Evolutionary conservation across 1,140 invertebrate genomes (phyloP), one percentile per base, ranked within the genome.

Genomic region (Phortica variegata): DNA sequence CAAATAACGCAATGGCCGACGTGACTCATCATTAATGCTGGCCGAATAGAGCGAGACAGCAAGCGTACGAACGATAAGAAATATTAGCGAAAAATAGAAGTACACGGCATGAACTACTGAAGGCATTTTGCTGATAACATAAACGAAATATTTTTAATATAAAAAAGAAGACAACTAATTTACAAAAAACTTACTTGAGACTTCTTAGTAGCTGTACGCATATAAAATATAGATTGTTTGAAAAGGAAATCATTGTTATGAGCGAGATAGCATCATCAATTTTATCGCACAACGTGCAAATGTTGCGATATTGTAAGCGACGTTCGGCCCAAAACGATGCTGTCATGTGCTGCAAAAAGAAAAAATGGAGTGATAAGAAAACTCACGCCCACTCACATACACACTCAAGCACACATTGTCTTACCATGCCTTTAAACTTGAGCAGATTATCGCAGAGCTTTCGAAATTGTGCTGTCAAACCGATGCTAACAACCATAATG

Each of bases 11-110:
- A 84, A 56, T 0, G 80, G 78, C n/a, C 80, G 54, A 61, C 78
- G 80, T 21, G 84, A 84, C 53, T 84, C 80, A 60, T 85, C 84
- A 54, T 86, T 75, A 3, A 87, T 80, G 20, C 79, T 78, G 21
- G 85, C 82, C 5, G 83, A 77, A 33, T 80, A 79, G 21, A 87
- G 60, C 1, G 84, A 84, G 2, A 87, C 84, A 2, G 79, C 74
- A 15, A 81, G 54, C 0, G 83, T 83, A 56, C 84, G 76, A 16
- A 79, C 75, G 20, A 87, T 77, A 2, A 87, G 72, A 55, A 84
- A 86, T 0, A 78, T 74, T 42, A 87, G 84, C 0, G 85, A 87
- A 43, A 79, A 83, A 49, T 84, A 84, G 49, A 83, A 86, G 57
- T 87, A 87, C 0, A 81, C 47, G 2, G 60, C 47, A 43, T 76